Conservation (phyloP, 2,888 invertebrate genomes). For the Hololepta plana region DNA sequence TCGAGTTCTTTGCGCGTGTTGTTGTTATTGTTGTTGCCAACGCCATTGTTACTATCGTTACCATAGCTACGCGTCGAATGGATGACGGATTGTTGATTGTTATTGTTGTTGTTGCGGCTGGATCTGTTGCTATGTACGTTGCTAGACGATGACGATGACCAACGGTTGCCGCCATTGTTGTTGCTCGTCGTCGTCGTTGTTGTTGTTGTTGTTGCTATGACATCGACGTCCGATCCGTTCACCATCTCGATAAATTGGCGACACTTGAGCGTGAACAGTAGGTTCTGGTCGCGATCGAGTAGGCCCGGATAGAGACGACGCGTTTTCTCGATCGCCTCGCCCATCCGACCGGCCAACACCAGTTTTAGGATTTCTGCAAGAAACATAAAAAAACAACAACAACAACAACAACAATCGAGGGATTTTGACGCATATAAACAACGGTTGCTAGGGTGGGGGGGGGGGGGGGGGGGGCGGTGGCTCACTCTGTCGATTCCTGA, state of each 20-base stretch:
- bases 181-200: no score
- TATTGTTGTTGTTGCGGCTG: no score
- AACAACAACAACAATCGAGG: constrained; percentile 5
- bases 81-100: no score
- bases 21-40: no score
- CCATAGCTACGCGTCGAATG: constrained; percentile 49
- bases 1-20: constrained; percentile 1
- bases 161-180: no score
- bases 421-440: no score
- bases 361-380: constrained; percentile 76
- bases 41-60: no score
- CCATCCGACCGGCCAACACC: constrained; percentile 83
- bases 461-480: no score
- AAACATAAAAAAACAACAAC: constrained; percentile 6
- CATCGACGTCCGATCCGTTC: constrained; percentile 67
- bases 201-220: constrained; percentile 1
- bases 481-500: constrained; percentile 91
- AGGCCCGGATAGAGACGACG: constrained; percentile 84
- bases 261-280: constrained; percentile 90
- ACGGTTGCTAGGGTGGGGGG: no score
- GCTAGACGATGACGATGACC: no score
- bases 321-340: constrained; percentile 86
- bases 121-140: no score
- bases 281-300: constrained; percentile 74
- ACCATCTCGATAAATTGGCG: constrained; percentile 99